Evolutionary conservation across 2,888 invertebrate species (phyloP), one percentile per base, ranked within the genome.

Genomic region (Bursaphelenchus okinawaensis): DNA sequence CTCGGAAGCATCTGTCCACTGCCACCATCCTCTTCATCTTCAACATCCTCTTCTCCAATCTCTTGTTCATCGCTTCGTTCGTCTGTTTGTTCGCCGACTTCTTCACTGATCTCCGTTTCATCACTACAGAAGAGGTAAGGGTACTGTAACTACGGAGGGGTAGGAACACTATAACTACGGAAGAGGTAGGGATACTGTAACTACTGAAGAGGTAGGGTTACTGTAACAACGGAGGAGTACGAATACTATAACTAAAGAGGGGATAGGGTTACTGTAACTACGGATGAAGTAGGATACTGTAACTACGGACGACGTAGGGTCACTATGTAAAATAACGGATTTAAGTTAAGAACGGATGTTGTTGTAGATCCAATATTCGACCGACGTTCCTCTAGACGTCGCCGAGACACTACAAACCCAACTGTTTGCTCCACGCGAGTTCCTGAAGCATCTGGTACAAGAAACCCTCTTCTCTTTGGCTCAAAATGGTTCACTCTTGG

Each of bases 371-470:
- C 26, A 27, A 16, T 29, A 63, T 23, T 58, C 55, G 19, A 68
- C 28, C 7, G 40, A 68, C 26, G 73, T 66, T 19, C 50, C 74
- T 50, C 65, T 79, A 8, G 68, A 75, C 28, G 70, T 79, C 20
- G 78, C 79, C n/a, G 80, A 80, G 68, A 77, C 78, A 1, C 69
- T 80, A 16, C 79, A 81, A 65, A 75, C 75, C 1, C 80, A 80
- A 57, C 61, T 80, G n/a, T 79, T 79, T 58, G 77, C 73, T 4
- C 72, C 75, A 7, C 67, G 68, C 24, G 76, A 79, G 52, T 80
- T 79, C 63, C 58, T 73, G 31, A 78, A 79, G 63, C 80, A 80
- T 61, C 60, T 80, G 7, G 72, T 75, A 0, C 80, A 80, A 63
- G 80, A 80, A 64, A 80, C 80, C 0, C 66, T 80, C 8, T 80